These are phyloP conservation scores for Prunella fulvescens DNA, from an alignment of 2,113 vertebrate species.

Conservation along the genomic window DNA sequence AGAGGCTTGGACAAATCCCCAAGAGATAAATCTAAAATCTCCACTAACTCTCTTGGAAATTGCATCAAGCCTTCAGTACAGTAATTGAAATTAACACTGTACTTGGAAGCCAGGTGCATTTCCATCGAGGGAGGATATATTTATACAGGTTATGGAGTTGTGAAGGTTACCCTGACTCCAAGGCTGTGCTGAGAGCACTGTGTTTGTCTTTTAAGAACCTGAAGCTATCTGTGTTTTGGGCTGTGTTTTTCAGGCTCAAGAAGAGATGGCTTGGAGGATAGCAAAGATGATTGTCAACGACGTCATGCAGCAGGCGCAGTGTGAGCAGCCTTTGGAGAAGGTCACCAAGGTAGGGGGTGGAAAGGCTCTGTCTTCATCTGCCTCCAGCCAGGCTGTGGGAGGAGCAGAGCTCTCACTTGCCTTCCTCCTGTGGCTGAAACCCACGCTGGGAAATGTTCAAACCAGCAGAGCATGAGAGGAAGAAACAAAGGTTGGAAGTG, in stretches of 20 bases:
- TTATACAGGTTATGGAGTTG: not conserved
- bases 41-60: not conserved
- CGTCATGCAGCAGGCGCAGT: slow-evolving; percentile 91
- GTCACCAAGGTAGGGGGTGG: slow-evolving; percentile 81
- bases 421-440: not conserved
- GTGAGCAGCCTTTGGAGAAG: slow-evolving; percentile 77
- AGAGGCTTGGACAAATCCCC: not conserved
- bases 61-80: not conserved
- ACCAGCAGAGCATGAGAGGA: not conserved
- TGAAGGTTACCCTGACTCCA: not conserved
- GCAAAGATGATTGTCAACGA: slow-evolving; percentile 99
- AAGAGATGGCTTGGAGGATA: slow-evolving; percentile 98
- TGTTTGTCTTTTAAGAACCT: not conserved
- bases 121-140: accelerated
- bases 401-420: not conserved
- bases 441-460: not conserved
- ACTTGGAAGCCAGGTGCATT: not conserved
- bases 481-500: not conserved
- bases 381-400: not conserved
- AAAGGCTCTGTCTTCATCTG: not conserved
- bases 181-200: not conserved
- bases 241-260: slow-evolving; percentile 84
- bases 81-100: not conserved
- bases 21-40: not conserved
- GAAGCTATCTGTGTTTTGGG: not conserved